A percentile compares a stretch with the other conserved stretches of the same genome.
Conservation (phyloP, 2,888 invertebrate species). For the Ligdia adustata region DNA sequence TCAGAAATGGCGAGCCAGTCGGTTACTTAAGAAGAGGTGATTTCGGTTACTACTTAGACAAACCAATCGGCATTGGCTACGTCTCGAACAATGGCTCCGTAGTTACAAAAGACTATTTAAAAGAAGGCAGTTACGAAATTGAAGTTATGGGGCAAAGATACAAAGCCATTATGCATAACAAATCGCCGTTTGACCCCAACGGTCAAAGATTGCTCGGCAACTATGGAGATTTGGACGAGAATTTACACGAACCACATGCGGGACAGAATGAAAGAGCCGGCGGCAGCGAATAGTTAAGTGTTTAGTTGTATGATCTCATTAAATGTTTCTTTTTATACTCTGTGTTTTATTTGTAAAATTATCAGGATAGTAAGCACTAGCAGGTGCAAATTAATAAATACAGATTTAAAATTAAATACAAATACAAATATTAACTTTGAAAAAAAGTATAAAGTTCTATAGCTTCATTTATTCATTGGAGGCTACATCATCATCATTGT, state of each 20-base stretch:
- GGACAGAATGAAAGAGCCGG: slow-evolving; percentile 78
- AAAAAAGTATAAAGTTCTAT: too few species aligned
- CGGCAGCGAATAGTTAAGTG: slow-evolving; percentile 69
- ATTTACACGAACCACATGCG: slow-evolving; percentile 70
- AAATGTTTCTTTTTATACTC: too few species aligned
- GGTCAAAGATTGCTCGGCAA: slow-evolving; percentile 89
- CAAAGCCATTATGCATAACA: slow-evolving; percentile 87
- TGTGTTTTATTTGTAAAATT: too few species aligned
- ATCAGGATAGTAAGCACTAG: too few species aligned
- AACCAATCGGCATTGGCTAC: slow-evolving; percentile 85
- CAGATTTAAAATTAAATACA: too few species aligned
- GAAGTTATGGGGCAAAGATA: slow-evolving; percentile 91
- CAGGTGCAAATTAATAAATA: too few species aligned
- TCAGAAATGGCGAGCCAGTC: slow-evolving; percentile 89
- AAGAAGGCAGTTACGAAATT: slow-evolving; percentile 89
- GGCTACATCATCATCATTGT: too few species aligned
- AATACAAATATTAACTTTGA: too few species aligned
- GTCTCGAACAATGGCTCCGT: slow-evolving; percentile 82
- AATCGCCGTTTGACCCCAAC: slow-evolving; percentile 92
- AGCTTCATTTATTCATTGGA: too few species aligned
- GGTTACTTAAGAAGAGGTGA: slow-evolving; percentile 93
- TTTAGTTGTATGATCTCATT: slow-evolving; percentile 49
- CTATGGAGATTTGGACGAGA: slow-evolving; percentile 81
- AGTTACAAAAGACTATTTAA: slow-evolving; percentile 87
- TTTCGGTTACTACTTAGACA: slow-evolving; percentile 85